A percentile compares a stretch with the other conserved stretches of the same genome.
Evolutionary conservation across 2,888 invertebrate species (phyloP).

Genomic region (Augiades crinisus): DNA sequence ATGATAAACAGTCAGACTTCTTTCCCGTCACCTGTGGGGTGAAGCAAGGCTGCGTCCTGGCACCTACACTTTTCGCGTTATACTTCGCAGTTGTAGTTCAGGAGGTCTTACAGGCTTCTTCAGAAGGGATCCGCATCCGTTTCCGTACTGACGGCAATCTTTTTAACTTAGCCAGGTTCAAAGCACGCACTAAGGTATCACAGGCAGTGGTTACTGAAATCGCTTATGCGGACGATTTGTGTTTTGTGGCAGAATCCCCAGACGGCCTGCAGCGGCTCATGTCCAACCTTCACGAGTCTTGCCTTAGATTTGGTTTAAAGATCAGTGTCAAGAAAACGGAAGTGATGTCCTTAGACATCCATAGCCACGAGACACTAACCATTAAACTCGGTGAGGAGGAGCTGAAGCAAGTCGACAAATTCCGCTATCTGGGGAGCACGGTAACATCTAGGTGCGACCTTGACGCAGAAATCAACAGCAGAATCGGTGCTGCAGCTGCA

Average conservation of each 20-base stretch:
- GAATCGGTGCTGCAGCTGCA: conserved; percentile 30
- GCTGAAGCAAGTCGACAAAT: conserved; percentile 29
- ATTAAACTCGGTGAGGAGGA: conserved; percentile 11
- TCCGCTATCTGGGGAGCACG: conserved; percentile 27
- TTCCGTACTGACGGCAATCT: conserved; percentile 24
- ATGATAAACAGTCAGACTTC: neutral
- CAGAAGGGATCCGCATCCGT: conserved; percentile 17
- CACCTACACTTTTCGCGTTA: conserved; percentile 25
- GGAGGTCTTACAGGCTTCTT: neutral
- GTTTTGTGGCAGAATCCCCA: conserved; percentile 29
- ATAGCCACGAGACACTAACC: conserved; percentile 12
- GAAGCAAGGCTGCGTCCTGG: conserved; percentile 27
- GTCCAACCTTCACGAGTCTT: conserved; percentile 9
- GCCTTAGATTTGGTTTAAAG: conserved; percentile 24
- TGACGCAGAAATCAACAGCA: conserved; percentile 29
- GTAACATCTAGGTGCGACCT: conserved; percentile 25
- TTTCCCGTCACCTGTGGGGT: neutral
- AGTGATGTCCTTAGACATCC: conserved; percentile 23
- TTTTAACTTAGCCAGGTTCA: conserved; percentile 5
- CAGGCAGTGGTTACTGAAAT: conserved; percentile 24
- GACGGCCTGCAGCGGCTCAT: conserved; percentile 26
- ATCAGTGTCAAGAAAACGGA: conserved; percentile 32
- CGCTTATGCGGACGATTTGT: conserved; percentile 30
- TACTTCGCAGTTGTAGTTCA: conserved; percentile 19
- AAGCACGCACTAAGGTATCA: neutral